Percentiles rank a stretch among this genome's conserved stretches.
These are phyloP conservation scores for Trichonephila inaurata DNA, from an alignment of 1,140 invertebrate species.

Conservation along the genomic window DNA sequence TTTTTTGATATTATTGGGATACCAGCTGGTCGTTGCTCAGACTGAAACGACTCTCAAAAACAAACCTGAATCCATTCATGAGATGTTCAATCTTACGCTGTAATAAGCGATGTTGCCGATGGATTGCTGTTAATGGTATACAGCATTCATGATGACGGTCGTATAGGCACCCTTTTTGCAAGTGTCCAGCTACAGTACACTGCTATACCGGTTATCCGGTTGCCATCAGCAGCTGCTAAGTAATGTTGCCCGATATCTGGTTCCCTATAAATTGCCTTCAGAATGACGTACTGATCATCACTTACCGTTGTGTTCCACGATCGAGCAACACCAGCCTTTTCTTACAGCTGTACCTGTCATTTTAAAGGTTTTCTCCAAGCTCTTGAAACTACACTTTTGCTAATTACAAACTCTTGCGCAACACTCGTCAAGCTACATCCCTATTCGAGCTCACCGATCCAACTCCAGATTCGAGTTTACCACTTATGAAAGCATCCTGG, in stretches of 20 bases:
- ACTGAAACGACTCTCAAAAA: neutral
- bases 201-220: neutral
- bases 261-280: neutral
- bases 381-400: neutral
- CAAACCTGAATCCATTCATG: neutral
- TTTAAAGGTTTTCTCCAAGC: neutral
- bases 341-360: neutral
- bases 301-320: neutral
- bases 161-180: neutral
- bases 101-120: neutral
- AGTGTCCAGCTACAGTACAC: neutral
- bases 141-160: neutral
- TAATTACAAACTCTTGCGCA: neutral
- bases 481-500: neutral
- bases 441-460: neutral
- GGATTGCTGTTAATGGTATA: neutral
- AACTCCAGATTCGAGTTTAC: too few relatives aligned
- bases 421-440: neutral
- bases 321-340: neutral
- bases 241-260: neutral
- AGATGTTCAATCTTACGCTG: neutral
- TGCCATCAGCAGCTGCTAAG: neutral
- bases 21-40: neutral
- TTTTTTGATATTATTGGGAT: neutral
- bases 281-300: neutral